These are phyloP conservation scores for Drosophila mimetica DNA, from an alignment of 2,888 invertebrate genomes.

Conservation along the genomic window DNA sequence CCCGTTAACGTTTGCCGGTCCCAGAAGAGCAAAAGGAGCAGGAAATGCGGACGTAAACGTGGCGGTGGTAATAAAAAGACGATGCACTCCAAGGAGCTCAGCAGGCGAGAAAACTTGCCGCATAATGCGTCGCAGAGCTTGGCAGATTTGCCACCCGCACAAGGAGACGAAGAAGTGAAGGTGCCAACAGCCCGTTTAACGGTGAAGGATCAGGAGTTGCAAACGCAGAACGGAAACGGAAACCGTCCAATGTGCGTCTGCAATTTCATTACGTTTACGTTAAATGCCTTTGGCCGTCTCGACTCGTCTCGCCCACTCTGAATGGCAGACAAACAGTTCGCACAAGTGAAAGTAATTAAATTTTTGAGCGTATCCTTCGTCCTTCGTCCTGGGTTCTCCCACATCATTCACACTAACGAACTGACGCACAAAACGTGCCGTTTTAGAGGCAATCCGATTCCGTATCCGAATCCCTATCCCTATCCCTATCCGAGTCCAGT, in stretches of 20 bases:
- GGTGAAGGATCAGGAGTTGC: constrained; percentile 9
- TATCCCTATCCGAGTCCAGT: constrained; percentile 46
- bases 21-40: constrained; percentile 5
- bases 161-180: too few species aligned
- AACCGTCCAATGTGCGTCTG: constrained; percentile 54
- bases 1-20: constrained; percentile 28
- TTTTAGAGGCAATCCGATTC: constrained; percentile 33
- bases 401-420: constrained; percentile 69
- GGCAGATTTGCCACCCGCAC: constrained; percentile 23
- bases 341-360: constrained; percentile 79
- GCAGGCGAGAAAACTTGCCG: constrained; percentile 57
- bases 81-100: constrained; percentile 46
- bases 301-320: constrained; percentile 41
- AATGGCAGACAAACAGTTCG: constrained; percentile 66
- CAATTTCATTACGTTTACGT: constrained; percentile 75
- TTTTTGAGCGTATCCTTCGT: constrained; percentile 56
- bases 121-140: constrained; percentile 62
- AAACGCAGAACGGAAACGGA: constrained; percentile 17
- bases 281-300: constrained; percentile 69
- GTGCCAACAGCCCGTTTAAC: constrained; percentile 19
- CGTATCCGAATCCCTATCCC: constrained; percentile 36
- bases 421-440: constrained; percentile 58
- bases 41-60: neutral
- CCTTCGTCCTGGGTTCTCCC: constrained; percentile 10
- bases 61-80: constrained; percentile 43